Conservation (phyloP, 2,888 invertebrate species). For the Bombylius discolor region DNA sequence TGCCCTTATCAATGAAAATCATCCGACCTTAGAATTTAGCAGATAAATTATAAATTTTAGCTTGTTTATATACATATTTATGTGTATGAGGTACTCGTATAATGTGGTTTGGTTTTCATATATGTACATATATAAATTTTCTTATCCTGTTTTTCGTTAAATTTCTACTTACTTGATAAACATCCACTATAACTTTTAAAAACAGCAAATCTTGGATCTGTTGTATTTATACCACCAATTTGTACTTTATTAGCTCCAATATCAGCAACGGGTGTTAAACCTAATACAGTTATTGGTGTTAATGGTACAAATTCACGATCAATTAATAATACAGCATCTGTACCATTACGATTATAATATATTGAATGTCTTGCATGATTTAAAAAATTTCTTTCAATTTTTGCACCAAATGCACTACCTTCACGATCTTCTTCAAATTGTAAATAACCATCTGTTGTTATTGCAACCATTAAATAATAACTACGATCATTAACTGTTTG, state of each 20-base stretch:
- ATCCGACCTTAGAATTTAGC: no score
- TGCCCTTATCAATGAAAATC: constrained; percentile 4
- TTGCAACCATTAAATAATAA: constrained; percentile 69
- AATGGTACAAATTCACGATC: constrained; percentile 64
- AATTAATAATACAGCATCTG: constrained; percentile 57
- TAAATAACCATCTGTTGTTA: constrained; percentile 70
- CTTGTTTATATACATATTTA: no score
- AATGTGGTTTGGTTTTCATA: no score
- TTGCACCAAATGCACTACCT: constrained; percentile 53
- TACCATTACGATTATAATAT: constrained; percentile 52
- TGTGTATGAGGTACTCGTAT: no score
- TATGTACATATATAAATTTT: no score
- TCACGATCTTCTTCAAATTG: constrained; percentile 78
- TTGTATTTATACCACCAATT: constrained; percentile 74
- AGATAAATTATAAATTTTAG: no score
- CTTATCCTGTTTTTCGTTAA: no score
- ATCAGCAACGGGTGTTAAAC: constrained; percentile 52
- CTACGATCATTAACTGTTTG: constrained; percentile 75
- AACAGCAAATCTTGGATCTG: constrained; percentile 65
- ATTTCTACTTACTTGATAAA: constrained; percentile 60
- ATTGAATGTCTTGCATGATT: constrained; percentile 68
- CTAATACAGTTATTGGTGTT: constrained; percentile 53
- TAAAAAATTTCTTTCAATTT: constrained; percentile 65
- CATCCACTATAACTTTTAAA: constrained; percentile 84
- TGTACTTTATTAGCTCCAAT: constrained; percentile 69